Base-by-base conservation (phyloP, 2,797 vertebrate genomes). In the Netta rufina region DNA sequence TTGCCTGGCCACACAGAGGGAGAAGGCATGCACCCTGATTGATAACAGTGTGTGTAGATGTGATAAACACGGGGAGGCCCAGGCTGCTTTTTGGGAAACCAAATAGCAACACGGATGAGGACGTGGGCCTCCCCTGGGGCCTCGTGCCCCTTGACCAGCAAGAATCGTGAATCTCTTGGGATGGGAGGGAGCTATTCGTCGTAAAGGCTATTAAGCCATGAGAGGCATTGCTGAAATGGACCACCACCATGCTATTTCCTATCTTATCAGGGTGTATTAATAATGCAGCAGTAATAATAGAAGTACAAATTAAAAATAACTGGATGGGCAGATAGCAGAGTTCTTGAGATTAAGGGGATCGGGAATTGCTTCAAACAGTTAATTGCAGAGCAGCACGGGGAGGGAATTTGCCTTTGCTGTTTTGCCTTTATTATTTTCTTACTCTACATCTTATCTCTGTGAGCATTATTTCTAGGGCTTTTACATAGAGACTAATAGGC, bases 291-390 rank as follows among this genome's bases (percentile, higher is more conserved):
- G 81, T 82, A 71, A 90, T 94, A 94, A 93, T 57, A 75, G 89
- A 84, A 90, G 86, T 96, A 94, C 94, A 86, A 80, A 90, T 93
- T 85, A 89, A 89, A 96, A 96, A 96, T 80, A 74, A 85, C 87
- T 91, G 90, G 87, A 96, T 89, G 60, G 77, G 61, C 24, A 89
- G 97, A 87, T 89, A 93, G 43, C 38, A 88, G 90, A 86, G 70
- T 75, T 93, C 57, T 82, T 89, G 81, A 93, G 93, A 94, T 95
- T 82, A 96, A 92, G 82, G 45, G 74, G 84, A 73, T 93, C 8
- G 3, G 76, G 89, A 84, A 94, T 96, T 92, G 43, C 92, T 96
- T 96, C 86, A 85, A 94, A 83, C 57, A 69, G 60, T 89, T 95
- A 90, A 95, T 89, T 87, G 84, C 73, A 87, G 81, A 94, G 45